Evolutionary conservation across 2,797 vertebrate species (phyloP).

Genomic region (Spinus olivaceus): DNA sequence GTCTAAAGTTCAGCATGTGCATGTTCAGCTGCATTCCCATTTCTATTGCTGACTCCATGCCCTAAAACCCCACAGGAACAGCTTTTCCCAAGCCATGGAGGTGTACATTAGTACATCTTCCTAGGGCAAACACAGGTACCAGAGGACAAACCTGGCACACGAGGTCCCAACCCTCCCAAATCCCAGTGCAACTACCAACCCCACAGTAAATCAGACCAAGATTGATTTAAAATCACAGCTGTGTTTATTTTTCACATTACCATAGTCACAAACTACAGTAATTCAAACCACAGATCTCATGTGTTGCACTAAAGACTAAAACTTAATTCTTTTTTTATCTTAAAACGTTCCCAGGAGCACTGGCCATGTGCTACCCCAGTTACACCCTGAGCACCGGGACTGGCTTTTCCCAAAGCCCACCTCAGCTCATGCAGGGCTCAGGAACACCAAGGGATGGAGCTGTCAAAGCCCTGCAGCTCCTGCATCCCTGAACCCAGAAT

Average conservation of each 20-base stretch:
- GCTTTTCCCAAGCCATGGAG: accelerated
- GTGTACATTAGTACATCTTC: background rate
- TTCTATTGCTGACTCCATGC: background rate
- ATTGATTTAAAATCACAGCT: background rate
- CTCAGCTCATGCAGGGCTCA: background rate
- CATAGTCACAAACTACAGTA: background rate
- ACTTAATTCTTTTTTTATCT: background rate
- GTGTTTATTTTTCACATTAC: accelerated
- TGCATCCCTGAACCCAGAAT: background rate
- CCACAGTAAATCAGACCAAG: accelerated
- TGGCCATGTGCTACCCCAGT: accelerated
- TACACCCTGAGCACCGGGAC: accelerated
- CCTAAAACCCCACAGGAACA: background rate
- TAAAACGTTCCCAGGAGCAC: background rate
- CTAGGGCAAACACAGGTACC: accelerated
- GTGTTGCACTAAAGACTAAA: background rate
- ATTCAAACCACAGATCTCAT: background rate
- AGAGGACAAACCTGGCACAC: background rate
- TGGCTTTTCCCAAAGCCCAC: background rate
- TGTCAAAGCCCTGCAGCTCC: background rate
- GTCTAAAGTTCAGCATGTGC: accelerated
- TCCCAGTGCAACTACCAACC: background rate
- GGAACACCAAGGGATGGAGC: background rate
- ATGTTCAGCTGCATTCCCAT: background rate
- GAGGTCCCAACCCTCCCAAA: background rate